These are phyloP conservation scores for Cranoglanis bouderius DNA, from an alignment of 2,113 vertebrate genomes.

Conservation along the genomic window DNA sequence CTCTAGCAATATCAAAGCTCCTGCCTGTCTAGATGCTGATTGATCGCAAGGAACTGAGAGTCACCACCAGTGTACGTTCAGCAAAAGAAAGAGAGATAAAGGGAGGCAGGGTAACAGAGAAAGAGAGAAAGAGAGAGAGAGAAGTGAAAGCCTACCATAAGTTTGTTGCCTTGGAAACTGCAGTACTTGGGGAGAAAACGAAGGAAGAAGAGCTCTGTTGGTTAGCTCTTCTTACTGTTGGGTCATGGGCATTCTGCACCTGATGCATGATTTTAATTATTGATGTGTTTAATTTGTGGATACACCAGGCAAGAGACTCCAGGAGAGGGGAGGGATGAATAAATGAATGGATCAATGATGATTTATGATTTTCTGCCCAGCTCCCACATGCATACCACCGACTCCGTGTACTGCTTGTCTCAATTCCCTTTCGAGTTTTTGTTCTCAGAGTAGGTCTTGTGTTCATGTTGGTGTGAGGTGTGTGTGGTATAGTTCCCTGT, in stretches of 20 bases:
- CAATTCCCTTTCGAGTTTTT: conserved; percentile 46
- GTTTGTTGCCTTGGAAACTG: conserved; percentile 61
- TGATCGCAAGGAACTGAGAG: conserved; percentile 45
- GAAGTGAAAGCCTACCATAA: conserved; percentile 51
- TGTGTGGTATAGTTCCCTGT: conserved; percentile 36
- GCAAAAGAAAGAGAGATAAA: conserved; percentile 54
- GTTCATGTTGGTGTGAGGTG: neutral
- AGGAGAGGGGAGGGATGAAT: conserved; percentile 33
- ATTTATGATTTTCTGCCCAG: conserved; percentile 41
- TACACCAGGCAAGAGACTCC: conserved; percentile 38
- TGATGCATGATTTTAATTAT: conserved; percentile 62
- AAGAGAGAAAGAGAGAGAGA: neutral
- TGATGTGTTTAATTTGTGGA: conserved; percentile 60
- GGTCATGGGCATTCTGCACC: conserved; percentile 52
- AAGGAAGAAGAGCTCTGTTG: conserved; percentile 34
- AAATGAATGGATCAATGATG: conserved; percentile 49
- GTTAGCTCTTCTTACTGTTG: conserved; percentile 56
- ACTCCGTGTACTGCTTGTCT: conserved; percentile 30
- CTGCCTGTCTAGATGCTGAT: conserved; percentile 51
- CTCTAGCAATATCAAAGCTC: conserved; percentile 50
- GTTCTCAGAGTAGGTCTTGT: conserved; percentile 10
- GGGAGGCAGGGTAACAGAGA: conserved; percentile 28
- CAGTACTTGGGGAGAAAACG: conserved; percentile 28
- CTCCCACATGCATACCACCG: neutral
- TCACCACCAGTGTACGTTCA: conserved; percentile 42